A percentile compares a stretch with the other conserved stretches of the same genome.
Evolutionary conservation across 2,888 invertebrate genomes (phyloP).

Genomic region (Dendrolimus pini): DNA sequence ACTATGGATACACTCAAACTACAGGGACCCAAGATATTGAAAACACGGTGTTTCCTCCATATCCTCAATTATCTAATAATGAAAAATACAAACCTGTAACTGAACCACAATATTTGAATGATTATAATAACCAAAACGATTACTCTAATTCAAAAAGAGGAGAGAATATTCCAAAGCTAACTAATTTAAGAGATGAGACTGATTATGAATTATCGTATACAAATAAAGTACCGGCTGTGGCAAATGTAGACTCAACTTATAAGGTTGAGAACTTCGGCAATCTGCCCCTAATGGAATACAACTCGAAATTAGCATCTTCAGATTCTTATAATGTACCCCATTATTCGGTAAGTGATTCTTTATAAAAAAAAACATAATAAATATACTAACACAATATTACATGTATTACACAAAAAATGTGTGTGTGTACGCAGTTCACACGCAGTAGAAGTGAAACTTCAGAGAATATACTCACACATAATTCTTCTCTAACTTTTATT

Average conservation of each 20-base stretch:
- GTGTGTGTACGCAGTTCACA: too few relatives aligned
- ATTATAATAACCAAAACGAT: neutral
- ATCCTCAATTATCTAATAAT: too few relatives aligned
- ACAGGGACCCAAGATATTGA: too few relatives aligned
- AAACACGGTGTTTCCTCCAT: too few relatives aligned
- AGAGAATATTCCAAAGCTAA: slow-evolving; percentile 43
- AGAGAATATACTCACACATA: too few relatives aligned
- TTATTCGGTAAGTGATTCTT: slow-evolving; percentile 56
- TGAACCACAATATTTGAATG: neutral
- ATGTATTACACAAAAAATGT: neutral
- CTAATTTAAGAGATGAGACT: slow-evolving; percentile 42
- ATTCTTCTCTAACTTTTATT: too few relatives aligned
- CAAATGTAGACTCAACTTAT: slow-evolving; percentile 36
- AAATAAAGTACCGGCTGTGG: slow-evolving; percentile 44
- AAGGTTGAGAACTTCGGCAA: slow-evolving; percentile 52
- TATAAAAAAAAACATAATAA: neutral
- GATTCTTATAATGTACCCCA: slow-evolving; percentile 66
- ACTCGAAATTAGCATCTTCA: slow-evolving; percentile 51
- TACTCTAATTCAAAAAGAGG: slow-evolving; percentile 19
- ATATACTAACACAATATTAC: neutral
- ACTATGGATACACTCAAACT: too few relatives aligned
- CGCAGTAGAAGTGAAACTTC: too few relatives aligned
- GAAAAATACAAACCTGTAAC: too few relatives aligned
- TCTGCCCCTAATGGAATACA: slow-evolving; percentile 57
- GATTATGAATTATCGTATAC: slow-evolving; percentile 46